Evolutionary conservation across 37 sponge, comb jelly and placozoan genomes (phyloP).

Genomic region (Hexactinellida sp.): DNA sequence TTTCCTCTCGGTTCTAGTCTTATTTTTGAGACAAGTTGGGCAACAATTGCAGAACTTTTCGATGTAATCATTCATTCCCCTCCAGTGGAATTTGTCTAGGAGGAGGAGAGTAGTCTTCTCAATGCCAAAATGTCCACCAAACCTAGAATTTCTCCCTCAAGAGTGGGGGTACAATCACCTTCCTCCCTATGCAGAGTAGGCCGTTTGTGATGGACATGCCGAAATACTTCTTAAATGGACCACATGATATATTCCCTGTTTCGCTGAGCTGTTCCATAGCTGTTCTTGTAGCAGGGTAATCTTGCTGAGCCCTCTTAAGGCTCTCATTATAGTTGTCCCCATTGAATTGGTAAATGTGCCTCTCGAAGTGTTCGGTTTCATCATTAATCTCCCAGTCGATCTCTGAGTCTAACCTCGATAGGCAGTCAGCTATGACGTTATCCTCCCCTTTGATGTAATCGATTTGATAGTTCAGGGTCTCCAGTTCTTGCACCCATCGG

Average conservation of each 20-base stretch:
- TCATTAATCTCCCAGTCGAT: background rate
- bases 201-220: background rate
- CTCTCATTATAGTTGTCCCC: background rate
- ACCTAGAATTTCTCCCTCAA: background rate
- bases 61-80: background rate
- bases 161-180: background rate
- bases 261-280: background rate
- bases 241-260: background rate
- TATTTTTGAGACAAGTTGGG: background rate
- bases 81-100: background rate
- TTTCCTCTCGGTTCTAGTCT: background rate
- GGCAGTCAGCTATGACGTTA: background rate
- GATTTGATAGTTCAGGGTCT: background rate
- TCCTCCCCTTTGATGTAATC: background rate
- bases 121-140: background rate
- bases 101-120: background rate
- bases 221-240: background rate
- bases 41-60: background rate
- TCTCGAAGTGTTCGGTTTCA: slow-evolving; percentile 4
- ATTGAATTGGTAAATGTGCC: background rate
- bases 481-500: background rate
- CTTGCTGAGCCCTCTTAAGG: background rate
- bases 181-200: slow-evolving; percentile 13
- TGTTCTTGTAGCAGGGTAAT: background rate
- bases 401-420: background rate